Percentiles rank a stretch among this genome's conserved stretches.
These are phyloP conservation scores for Oedothorax gibbosus DNA, from an alignment of 1,140 invertebrate species.

Conservation along the genomic window DNA sequence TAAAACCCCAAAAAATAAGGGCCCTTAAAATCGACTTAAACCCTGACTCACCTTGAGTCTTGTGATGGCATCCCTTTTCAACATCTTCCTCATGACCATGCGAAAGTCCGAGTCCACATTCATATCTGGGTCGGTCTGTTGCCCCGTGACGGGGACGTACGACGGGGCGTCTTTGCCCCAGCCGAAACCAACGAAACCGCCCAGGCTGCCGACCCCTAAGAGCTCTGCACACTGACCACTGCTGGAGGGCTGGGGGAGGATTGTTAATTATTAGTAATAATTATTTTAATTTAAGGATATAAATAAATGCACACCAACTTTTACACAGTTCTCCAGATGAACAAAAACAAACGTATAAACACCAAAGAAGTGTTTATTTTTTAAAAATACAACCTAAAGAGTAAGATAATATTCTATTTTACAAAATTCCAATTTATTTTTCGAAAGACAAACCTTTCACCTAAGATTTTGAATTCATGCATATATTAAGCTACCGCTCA, in stretches of 20 bases:
- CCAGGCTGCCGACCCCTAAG: slow-evolving; percentile 71
- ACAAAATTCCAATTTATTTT: background rate
- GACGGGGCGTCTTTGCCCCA: slow-evolving; percentile 70
- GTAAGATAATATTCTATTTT: background rate
- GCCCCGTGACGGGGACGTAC: slow-evolving; percentile 73
- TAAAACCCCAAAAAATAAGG: too few relatives aligned
- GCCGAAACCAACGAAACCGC: slow-evolving; percentile 78
- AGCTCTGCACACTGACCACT: slow-evolving; percentile 83
- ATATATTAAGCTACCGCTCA: too few relatives aligned
- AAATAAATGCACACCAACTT: slow-evolving; percentile 28
- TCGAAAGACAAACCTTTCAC: background rate
- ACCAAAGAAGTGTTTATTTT: background rate
- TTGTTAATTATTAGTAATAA: background rate
- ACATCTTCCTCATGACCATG: slow-evolving; percentile 73
- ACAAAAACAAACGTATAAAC: slow-evolving; percentile 8
- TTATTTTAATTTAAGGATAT: background rate
- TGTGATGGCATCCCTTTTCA: slow-evolving; percentile 87
- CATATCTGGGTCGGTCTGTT: slow-evolving; percentile 69
- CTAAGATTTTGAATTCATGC: background rate
- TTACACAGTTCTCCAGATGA: background rate
- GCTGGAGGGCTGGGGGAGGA: slow-evolving; percentile 77
- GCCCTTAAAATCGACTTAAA: too few relatives aligned
- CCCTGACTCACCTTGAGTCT: slow-evolving; percentile 80
- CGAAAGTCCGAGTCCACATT: slow-evolving; percentile 68
- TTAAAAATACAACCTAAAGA: background rate